Evolutionary conservation across 1,140 invertebrate genomes (phyloP).

Genomic region (Drosophila trapezifrons): DNA sequence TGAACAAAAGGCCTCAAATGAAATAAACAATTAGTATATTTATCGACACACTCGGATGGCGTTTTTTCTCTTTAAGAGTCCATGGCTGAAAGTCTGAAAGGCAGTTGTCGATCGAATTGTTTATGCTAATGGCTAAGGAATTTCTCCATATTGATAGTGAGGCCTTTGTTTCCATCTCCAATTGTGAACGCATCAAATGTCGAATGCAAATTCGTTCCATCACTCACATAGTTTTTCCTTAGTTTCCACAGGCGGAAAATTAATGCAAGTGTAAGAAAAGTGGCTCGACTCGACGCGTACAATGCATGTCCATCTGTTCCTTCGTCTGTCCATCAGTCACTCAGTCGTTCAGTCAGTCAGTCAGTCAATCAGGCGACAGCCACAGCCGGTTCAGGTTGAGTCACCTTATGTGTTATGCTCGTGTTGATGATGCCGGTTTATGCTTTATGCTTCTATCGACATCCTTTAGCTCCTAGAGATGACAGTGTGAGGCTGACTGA

Average conservation of each 20-base stretch:
- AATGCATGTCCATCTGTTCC: slow-evolving; percentile 63
- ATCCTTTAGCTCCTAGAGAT: slow-evolving; percentile 26
- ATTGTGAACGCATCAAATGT: slow-evolving; percentile 43
- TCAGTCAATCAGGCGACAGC: slow-evolving; percentile 34
- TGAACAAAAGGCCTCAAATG: slow-evolving; percentile 52
- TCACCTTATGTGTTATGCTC: slow-evolving; percentile 47
- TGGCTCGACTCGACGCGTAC: slow-evolving; percentile 48
- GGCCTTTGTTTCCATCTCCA: slow-evolving; percentile 8
- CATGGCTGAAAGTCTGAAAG: slow-evolving; percentile 42
- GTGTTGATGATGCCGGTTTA: slow-evolving; percentile 25
- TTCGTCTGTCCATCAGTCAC: slow-evolving; percentile 52
- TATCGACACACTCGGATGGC: slow-evolving; percentile 35
- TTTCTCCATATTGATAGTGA: slow-evolving; percentile 24
- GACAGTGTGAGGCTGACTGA: slow-evolving; percentile 7
- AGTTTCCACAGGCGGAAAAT: slow-evolving; percentile 45
- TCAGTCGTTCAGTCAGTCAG: slow-evolving; percentile 41
- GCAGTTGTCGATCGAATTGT: slow-evolving; percentile 21
- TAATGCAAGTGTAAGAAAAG: slow-evolving; percentile 68
- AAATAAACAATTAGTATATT: slow-evolving; percentile 60
- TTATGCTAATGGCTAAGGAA: slow-evolving; percentile 32
- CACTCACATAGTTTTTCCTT: slow-evolving; percentile 63
- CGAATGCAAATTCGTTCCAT: slow-evolving; percentile 78
- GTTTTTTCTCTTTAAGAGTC: slow-evolving; percentile 1
- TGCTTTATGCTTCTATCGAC: slow-evolving; percentile 16
- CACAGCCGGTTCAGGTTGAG: slow-evolving; percentile 44